These are phyloP conservation scores for Ochropacha duplaris DNA, from an alignment of 2,888 invertebrate species.

Conservation along the genomic window DNA sequence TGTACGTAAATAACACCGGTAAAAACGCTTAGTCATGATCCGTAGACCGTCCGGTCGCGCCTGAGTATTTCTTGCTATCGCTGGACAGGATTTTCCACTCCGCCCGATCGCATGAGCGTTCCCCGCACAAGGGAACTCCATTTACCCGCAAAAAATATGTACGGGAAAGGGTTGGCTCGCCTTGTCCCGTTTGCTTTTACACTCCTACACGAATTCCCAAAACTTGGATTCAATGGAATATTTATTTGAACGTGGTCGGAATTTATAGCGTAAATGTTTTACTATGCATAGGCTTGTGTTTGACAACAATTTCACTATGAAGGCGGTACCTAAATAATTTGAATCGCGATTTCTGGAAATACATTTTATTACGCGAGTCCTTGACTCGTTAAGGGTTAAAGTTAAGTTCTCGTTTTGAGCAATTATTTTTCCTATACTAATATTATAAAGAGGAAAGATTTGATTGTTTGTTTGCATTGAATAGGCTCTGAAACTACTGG, in stretches of 20 bases:
- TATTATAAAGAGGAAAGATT: no score
- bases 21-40: slow-evolving; percentile 57
- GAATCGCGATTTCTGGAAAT: background rate
- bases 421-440: no score
- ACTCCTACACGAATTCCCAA: slow-evolving; percentile 29
- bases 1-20: background rate
- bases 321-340: background rate
- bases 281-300: background rate
- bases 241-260: slow-evolving; percentile 7
- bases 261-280: background rate
- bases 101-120: slow-evolving; percentile 56
- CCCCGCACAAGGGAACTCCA: slow-evolving; percentile 70
- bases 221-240: slow-evolving; percentile 25
- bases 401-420: no score
- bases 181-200: slow-evolving; percentile 33
- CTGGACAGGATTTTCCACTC: slow-evolving; percentile 68
- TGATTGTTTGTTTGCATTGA: no score
- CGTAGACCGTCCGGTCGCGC: slow-evolving; percentile 31
- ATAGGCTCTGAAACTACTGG: no score
- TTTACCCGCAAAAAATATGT: slow-evolving; percentile 69
- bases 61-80: slow-evolving; percentile 47
- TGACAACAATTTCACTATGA: no score
- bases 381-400: no score
- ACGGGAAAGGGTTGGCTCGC: slow-evolving; percentile 47
- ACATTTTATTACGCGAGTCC: no score